phyloP scores from a whole-genome alignment of 2,888 invertebrate genomes.

The Strigamia maritima region DNA sequence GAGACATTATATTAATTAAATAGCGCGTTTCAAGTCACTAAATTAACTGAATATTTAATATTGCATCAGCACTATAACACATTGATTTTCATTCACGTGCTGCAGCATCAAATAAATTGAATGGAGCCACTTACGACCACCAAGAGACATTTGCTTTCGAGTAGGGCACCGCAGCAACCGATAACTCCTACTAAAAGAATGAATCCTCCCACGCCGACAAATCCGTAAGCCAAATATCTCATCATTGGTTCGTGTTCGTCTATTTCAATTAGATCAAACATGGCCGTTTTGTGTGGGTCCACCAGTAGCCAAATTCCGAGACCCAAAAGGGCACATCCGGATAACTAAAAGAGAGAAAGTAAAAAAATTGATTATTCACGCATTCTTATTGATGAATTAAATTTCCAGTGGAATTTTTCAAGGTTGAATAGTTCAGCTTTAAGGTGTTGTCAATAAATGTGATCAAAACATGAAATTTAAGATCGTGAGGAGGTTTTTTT shows the following conservation, averaged over 20 bases:
- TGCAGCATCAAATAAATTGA: conserved; percentile 25
- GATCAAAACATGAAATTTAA: no score
- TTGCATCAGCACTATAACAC: neutral
- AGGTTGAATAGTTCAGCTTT: no score
- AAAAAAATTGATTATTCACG: neutral
- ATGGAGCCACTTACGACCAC: conserved; percentile 51
- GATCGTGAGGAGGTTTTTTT: no score
- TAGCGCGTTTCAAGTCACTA: neutral
- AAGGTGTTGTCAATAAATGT: no score
- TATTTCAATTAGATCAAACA: conserved; percentile 56
- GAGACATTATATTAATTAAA: neutral
- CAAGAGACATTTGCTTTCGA: conserved; percentile 56
- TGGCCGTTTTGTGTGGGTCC: conserved; percentile 57
- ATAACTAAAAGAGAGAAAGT: conserved; percentile 52
- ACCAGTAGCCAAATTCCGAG: conserved; percentile 59
- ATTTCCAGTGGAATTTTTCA: no score
- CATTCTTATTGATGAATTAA: neutral
- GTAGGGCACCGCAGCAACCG: conserved; percentile 60
- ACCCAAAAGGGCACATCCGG: conserved; percentile 58
- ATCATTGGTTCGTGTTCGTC: conserved; percentile 55
- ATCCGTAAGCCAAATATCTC: conserved; percentile 56
- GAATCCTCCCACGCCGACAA: conserved; percentile 57
- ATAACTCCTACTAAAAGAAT: conserved; percentile 59
- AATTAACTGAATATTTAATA: neutral
- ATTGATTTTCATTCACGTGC: neutral